Evolutionary conservation across 2,113 vertebrate genomes (phyloP), one percentile per base, ranked within the genome.

Genomic region (Mugil cephalus): DNA sequence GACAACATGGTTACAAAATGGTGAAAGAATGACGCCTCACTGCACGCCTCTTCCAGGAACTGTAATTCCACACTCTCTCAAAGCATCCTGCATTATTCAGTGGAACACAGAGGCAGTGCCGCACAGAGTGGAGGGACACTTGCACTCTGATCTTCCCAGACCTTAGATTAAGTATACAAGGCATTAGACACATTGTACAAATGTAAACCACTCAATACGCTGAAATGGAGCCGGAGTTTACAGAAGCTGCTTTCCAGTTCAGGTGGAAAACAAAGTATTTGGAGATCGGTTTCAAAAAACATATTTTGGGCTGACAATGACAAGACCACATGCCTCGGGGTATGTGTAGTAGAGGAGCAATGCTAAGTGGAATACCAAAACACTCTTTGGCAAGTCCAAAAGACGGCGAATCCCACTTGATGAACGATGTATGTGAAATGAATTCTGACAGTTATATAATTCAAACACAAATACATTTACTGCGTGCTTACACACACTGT

Each of bases 1-100:
- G 60, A 76, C 54, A 79, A 72, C 53, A 53, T 9, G 9, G 66
- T 62, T 67, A 68, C 64, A 59, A 24, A 38, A 73, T 68, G 69
- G 69, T 74, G 40, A 67, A 84, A 70, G 74, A 81, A 72, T 50
- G 45, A 63, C 59, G 74, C 30, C 39, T 74, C 55, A 30, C 69
- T 60, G 35, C 64, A 71, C 19, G 36, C 58, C 73, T 77, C 75
- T 85, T 80, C 75, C 72, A 74, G 71, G 90, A 82, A 94, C 81
- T 53, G 87, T 59, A 89, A 92, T 90, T 86, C 91, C 85, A 77
- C 5, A 77, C 38, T 85, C 15, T 60, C 2, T 62, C 69, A 79
- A 48, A 82, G 87, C 88, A 77, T 77, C 46, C 43, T 87, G 87
- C 89, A 90, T 93, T 92, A 93, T 88, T 92, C 84, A 92, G 88